These are phyloP conservation scores for Cheilosia pagana DNA, from an alignment of 2,888 invertebrate species.

Conservation along the genomic window DNA sequence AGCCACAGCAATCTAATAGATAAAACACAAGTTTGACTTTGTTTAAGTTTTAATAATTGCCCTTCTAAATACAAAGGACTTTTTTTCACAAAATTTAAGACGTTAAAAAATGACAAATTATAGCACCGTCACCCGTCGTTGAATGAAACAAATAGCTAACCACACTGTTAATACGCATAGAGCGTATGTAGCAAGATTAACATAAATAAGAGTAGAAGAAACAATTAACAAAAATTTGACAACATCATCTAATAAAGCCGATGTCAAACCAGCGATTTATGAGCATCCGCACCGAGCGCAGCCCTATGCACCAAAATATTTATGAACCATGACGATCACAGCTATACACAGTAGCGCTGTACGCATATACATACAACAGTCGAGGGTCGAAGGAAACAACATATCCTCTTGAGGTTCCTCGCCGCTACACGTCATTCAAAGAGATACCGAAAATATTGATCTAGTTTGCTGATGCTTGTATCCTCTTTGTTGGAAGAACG, in stretches of 20 bases:
- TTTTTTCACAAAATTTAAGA: background rate
- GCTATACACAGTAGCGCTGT: conserved; percentile 37
- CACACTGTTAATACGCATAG: conserved; percentile 58
- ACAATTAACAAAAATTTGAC: conserved; percentile 75
- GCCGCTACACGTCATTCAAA: conserved; percentile 40
- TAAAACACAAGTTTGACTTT: background rate
- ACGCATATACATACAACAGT: background rate
- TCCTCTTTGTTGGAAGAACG: conserved; percentile 50
- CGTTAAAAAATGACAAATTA: conserved; percentile 59
- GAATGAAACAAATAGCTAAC: conserved; percentile 72
- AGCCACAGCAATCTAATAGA: too few species aligned
- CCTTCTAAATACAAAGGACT: background rate
- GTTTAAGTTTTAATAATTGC: background rate
- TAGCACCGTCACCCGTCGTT: conserved; percentile 69
- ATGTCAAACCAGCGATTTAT: conserved; percentile 69
- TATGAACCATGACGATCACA: conserved; percentile 71
- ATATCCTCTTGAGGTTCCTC: conserved; percentile 50
- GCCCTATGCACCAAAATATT: conserved; percentile 65
- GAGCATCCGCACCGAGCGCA: conserved; percentile 71
- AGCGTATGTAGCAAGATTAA: conserved; percentile 45
- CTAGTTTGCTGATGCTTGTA: conserved; percentile 70
- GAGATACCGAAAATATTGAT: conserved; percentile 75
- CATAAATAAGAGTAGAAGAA: conserved; percentile 69
- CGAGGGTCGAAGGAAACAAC: conserved; percentile 40
- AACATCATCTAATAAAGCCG: conserved; percentile 72